These are phyloP conservation scores for Pachycephala philippinensis DNA, from an alignment of 2,113 vertebrate species.

Conservation along the genomic window DNA sequence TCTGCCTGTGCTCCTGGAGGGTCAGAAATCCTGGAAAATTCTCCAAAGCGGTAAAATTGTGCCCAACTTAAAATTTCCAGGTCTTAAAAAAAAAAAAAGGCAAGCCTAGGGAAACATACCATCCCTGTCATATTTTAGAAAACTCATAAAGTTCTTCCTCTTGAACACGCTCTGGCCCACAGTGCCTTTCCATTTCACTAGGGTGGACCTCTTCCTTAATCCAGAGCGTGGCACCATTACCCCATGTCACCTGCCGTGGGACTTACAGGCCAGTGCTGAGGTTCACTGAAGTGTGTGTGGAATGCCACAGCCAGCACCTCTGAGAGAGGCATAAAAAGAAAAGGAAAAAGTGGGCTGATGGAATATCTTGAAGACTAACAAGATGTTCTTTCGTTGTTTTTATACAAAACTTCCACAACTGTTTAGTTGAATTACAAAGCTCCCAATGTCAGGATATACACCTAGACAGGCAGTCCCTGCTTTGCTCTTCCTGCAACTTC, in stretches of 20 bases:
- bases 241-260: neutral
- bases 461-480: neutral
- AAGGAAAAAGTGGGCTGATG: neutral
- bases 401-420: neutral
- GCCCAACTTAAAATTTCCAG: neutral
- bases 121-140: neutral
- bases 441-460: neutral
- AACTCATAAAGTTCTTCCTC: neutral
- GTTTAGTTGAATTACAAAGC: neutral
- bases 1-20: neutral
- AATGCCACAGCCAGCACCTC: neutral
- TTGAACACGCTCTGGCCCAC: neutral
- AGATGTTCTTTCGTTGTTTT: neutral
- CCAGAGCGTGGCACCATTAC: neutral
- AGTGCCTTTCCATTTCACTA: neutral
- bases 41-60: neutral
- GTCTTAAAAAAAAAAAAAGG: neutral
- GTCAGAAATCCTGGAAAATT: neutral
- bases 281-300: neutral
- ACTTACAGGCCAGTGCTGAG: neutral
- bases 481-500: neutral
- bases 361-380: neutral
- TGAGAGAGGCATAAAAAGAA: rapidly evolving
- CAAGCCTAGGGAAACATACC: neutral
- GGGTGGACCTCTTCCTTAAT: neutral